Evolutionary conservation across 1,140 invertebrate genomes (phyloP).

Genomic region (Zaprionus vittiger): DNA sequence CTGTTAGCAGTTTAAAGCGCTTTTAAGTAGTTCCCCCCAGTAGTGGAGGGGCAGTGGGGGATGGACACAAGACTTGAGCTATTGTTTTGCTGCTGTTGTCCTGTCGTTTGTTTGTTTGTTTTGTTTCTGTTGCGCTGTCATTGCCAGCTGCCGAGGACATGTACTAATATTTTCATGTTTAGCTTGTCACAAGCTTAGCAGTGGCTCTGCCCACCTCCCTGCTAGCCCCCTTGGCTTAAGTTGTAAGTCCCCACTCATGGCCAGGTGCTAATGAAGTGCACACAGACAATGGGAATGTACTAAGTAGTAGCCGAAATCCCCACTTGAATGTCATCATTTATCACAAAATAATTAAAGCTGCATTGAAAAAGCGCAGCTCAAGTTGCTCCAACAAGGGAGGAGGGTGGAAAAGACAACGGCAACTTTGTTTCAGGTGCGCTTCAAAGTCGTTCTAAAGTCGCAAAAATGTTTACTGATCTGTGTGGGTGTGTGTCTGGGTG

Average conservation of each 20-base stretch:
- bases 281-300: constrained; percentile 36
- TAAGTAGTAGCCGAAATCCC: constrained; percentile 20
- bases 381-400: constrained; percentile 2
- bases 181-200: constrained; percentile 46
- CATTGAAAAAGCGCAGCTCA: constrained; percentile 48
- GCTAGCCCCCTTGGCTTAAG: constrained; percentile 24
- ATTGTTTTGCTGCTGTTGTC: constrained; percentile 36
- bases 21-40: constrained; percentile 63
- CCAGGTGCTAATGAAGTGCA: constrained; percentile 83
- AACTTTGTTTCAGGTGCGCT: constrained; percentile 76
- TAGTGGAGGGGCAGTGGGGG: too few relatives aligned
- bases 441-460: constrained; percentile 65
- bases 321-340: constrained; percentile 83
- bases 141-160: constrained; percentile 68
- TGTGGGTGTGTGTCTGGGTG: constrained; percentile 1
- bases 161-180: constrained; percentile 78
- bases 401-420: background rate
- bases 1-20: constrained; percentile 70
- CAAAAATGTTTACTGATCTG: constrained; percentile 76
- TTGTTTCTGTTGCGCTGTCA: constrained; percentile 57
- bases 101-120: constrained; percentile 16
- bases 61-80: constrained; percentile 39
- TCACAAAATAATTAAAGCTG: constrained; percentile 84
- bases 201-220: background rate
- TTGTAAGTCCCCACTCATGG: constrained; percentile 28